Evolutionary conservation across 2,113 vertebrate species (phyloP), one percentile per base, ranked within the genome.

Genomic region (Grantiella picta): DNA sequence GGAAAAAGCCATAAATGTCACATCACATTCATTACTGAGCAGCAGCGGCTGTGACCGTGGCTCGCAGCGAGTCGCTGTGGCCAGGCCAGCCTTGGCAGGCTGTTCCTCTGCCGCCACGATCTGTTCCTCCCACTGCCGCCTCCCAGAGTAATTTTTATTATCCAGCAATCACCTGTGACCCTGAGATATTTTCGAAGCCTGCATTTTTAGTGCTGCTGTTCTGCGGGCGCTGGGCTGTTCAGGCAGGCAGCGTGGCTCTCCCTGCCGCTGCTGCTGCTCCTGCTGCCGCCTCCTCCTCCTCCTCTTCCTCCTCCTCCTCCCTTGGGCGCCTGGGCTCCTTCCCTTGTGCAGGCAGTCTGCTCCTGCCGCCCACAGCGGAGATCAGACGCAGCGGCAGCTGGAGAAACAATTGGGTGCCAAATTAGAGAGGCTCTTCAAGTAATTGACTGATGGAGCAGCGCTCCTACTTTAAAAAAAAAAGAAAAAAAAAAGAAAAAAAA

Each of bases 391-490:
- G 94, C 49, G 50, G 91, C 97, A 98, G 97, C 97, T 98, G 97
- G 96, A 96, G 94, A 97, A 97, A 98, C 97, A 98, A 98, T 87
- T 90, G 90, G 96, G 93, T 96, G 95, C 91, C 96, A 94, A 94
- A 95, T 95, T 92, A 96, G 82, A 88, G 87, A 21, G 5, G 80
- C 89, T 95, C 90, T 87, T 89, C 66, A 33, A 80, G 94, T 96
- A 95, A 96, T 89, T 96, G 96, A 97, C 92, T 97, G 93, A 95
- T 96, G 81, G 94, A 95, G 69, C 82, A 31, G 82, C 2, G 18
- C 40, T 83, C 47, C 44, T 66, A 65, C 59, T 82, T 57, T 1
- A 50, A 61, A 81, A 75, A 79, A 69, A 70, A 44, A 4, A 42
- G 5, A 49, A 49, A 44, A 65, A 45, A 36, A 15, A 64, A 29